phyloP scores from a whole-genome alignment of 2,797 vertebrate genomes.

The Eulemur albifrons region DNA sequence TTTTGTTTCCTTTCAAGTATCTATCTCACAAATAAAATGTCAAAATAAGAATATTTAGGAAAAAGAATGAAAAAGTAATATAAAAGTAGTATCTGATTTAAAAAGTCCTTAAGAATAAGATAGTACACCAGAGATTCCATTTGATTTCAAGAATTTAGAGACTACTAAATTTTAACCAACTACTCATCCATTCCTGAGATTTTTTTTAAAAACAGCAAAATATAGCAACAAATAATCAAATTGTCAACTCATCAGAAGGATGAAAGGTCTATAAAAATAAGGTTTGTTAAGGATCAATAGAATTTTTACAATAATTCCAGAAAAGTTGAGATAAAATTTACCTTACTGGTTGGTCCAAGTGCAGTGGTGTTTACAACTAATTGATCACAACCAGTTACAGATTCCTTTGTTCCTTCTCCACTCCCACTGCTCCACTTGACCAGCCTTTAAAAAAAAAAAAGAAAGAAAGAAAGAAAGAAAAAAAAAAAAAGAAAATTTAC shows the following conservation, averaged over 20 bases:
- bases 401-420: too few species aligned
- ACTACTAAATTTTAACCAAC: constrained; percentile 30
- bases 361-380: too few species aligned
- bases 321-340: not conserved
- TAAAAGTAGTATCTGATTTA: not conserved
- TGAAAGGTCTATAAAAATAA: not conserved
- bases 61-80: not conserved
- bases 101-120: not conserved
- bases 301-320: not conserved
- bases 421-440: too few species aligned
- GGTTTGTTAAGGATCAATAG: not conserved
- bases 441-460: too few species aligned
- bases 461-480: too few species aligned
- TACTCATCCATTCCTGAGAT: not conserved
- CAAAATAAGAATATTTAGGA: not conserved
- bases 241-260: not conserved
- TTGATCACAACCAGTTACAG: too few species aligned
- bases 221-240: not conserved
- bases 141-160: not conserved
- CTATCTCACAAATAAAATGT: not conserved
- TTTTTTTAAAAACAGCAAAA: not conserved
- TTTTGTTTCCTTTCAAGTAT: not conserved
- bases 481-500: not conserved
- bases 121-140: not conserved
- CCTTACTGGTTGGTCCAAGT: not conserved